Percentiles rank a stretch among this genome's conserved stretches.
phyloP scores from a whole-genome alignment of 2,888 invertebrate species.

The Hypercompe scribonia region DNA sequence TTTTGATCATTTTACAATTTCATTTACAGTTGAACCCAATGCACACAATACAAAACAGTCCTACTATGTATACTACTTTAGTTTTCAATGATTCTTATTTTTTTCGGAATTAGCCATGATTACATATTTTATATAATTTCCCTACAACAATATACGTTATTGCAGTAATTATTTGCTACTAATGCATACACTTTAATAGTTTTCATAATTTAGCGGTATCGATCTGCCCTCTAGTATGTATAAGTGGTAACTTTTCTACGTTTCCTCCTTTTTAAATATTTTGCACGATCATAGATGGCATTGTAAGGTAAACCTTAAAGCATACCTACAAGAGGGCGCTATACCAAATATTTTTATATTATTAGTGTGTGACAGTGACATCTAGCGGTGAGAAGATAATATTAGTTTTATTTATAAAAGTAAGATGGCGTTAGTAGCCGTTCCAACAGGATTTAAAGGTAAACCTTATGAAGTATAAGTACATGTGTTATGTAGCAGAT shows the following conservation, averaged over 20 bases:
- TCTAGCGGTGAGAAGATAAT: neutral
- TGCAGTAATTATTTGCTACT: neutral
- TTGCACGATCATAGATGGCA: slow-evolving; percentile 32
- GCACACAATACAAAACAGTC: neutral
- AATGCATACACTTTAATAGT: neutral
- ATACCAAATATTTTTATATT: slow-evolving; percentile 20
- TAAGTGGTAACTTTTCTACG: neutral
- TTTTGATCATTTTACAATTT: neutral
- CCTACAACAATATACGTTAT: neutral
- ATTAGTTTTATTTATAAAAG: neutral
- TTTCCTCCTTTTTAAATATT: neutral
- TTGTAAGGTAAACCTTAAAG: too few relatives aligned
- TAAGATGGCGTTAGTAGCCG: slow-evolving; percentile 36
- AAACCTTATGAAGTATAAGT: slow-evolving; percentile 14
- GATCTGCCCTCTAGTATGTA: neutral
- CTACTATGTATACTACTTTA: neutral
- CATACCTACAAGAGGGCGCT: slow-evolving; percentile 31
- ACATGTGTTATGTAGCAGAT: slow-evolving; percentile 6
- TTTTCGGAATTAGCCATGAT: neutral
- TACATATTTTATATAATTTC: neutral
- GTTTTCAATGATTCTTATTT: neutral
- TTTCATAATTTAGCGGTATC: neutral
- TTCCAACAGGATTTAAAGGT: neutral
- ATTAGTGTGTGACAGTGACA: neutral
- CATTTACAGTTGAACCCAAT: too few relatives aligned